Conservation (phyloP, 2,888 invertebrate genomes). For the Globia sparganii region DNA sequence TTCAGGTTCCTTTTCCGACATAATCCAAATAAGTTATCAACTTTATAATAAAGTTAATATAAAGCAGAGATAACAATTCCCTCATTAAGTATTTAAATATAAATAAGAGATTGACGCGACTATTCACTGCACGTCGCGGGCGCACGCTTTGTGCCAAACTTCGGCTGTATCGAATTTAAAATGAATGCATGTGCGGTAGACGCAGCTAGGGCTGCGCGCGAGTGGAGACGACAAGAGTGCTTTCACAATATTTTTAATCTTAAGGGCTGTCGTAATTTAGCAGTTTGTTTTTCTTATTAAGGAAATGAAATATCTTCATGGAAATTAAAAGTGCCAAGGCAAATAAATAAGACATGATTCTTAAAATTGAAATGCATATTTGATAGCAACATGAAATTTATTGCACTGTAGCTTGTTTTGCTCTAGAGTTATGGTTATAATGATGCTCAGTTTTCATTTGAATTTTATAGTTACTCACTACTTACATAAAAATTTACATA, state of each 20-base stretch:
- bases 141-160: slow-evolving; percentile 80
- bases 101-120: slow-evolving; percentile 70
- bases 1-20: neutral
- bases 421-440: no score
- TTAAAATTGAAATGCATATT: neutral
- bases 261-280: neutral
- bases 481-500: neutral
- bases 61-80: slow-evolving; percentile 11
- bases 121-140: slow-evolving; percentile 75
- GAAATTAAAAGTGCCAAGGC: neutral
- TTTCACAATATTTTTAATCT: slow-evolving; percentile 16
- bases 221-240: slow-evolving; percentile 2
- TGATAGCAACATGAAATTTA: neutral
- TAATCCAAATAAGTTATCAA: neutral
- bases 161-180: slow-evolving; percentile 82
- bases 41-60: neutral
- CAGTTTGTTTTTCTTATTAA: neutral
- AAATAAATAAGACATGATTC: neutral
- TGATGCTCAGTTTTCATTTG: neutral
- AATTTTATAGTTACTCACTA: neutral
- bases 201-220: slow-evolving; percentile 57
- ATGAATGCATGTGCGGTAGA: slow-evolving; percentile 77
- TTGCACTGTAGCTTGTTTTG: neutral
- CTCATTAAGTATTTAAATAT: slow-evolving; percentile 53
- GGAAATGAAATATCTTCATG: neutral